Evolutionary conservation across 2,888 invertebrate species (phyloP).

Genomic region (Drosophila mettleri): DNA sequence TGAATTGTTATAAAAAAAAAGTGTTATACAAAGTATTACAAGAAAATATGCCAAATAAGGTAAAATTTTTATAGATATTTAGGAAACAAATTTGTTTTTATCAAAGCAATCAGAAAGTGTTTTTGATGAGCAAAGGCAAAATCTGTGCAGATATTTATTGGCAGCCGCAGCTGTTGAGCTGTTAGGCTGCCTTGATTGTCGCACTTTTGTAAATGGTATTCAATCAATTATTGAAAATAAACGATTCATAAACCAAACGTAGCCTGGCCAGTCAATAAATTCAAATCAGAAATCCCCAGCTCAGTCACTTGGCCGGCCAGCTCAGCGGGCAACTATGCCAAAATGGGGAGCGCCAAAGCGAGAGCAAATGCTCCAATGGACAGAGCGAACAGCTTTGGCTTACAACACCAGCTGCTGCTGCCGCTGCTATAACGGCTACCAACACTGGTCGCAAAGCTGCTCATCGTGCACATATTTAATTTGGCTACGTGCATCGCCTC

Average conservation of each 20-base stretch:
- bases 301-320: slow-evolving; percentile 46
- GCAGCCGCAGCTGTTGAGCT: neutral
- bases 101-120: neutral
- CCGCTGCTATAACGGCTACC: slow-evolving; percentile 12
- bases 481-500: slow-evolving; percentile 41
- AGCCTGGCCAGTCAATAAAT: slow-evolving; percentile 52
- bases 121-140: no score
- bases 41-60: slow-evolving; percentile 1
- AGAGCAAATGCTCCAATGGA: slow-evolving; percentile 25
- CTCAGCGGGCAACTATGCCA: slow-evolving; percentile 61
- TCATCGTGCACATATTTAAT: slow-evolving; percentile 52
- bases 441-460: slow-evolving; percentile 23
- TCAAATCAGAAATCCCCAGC: slow-evolving; percentile 56
- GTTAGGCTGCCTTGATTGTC: slow-evolving; percentile 35
- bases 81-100: neutral
- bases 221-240: slow-evolving; percentile 65
- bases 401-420: slow-evolving; percentile 12
- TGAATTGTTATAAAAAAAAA: neutral
- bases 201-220: slow-evolving; percentile 64
- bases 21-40: slow-evolving; percentile 6
- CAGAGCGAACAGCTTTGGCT: slow-evolving; percentile 11
- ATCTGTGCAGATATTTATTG: neutral
- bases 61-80: neutral
- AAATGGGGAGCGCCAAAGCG: slow-evolving; percentile 59
- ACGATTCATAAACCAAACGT: slow-evolving; percentile 44